phyloP scores from a whole-genome alignment of 2,888 invertebrate species.

The Dolichomitus sp. region DNA sequence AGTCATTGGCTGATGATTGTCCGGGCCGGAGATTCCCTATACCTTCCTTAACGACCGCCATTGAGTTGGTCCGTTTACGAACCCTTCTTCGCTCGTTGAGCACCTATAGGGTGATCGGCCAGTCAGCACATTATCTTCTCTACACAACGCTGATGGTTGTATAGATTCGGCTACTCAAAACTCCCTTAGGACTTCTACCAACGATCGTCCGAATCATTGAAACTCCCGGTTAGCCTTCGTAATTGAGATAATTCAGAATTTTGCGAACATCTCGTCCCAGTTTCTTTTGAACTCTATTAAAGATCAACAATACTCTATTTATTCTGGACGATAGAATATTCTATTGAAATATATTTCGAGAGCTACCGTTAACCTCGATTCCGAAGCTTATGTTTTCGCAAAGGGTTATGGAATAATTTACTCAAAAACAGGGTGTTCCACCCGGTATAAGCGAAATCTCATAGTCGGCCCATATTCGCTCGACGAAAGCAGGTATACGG shows the following conservation, averaged over 20 bases:
- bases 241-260: slow-evolving; percentile 6
- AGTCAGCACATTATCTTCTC: slow-evolving; percentile 61
- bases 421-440: slow-evolving; percentile 16
- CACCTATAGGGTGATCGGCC: slow-evolving; percentile 57
- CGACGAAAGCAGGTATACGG: slow-evolving; percentile 58
- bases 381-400: slow-evolving; percentile 12
- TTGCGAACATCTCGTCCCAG: slow-evolving; percentile 8
- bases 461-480: slow-evolving; percentile 15
- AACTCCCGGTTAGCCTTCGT: slow-evolving; percentile 32
- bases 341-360: neutral
- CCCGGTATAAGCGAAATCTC: slow-evolving; percentile 52
- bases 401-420: neutral
- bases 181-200: slow-evolving; percentile 18
- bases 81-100: slow-evolving; percentile 52
- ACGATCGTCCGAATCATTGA: slow-evolving; percentile 19
- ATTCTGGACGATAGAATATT: neutral
- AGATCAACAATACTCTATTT: slow-evolving; percentile 7
- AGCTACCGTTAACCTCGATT: neutral
- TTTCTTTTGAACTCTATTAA: neutral
- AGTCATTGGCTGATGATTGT: slow-evolving; percentile 70
- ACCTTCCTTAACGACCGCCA: slow-evolving; percentile 70
- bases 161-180: slow-evolving; percentile 34
- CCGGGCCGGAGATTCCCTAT: slow-evolving; percentile 59
- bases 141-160: slow-evolving; percentile 39
- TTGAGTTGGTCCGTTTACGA: slow-evolving; percentile 67